Evolutionary conservation across 2,113 vertebrate genomes (phyloP).

Genomic region (Crotalus helleri): DNA sequence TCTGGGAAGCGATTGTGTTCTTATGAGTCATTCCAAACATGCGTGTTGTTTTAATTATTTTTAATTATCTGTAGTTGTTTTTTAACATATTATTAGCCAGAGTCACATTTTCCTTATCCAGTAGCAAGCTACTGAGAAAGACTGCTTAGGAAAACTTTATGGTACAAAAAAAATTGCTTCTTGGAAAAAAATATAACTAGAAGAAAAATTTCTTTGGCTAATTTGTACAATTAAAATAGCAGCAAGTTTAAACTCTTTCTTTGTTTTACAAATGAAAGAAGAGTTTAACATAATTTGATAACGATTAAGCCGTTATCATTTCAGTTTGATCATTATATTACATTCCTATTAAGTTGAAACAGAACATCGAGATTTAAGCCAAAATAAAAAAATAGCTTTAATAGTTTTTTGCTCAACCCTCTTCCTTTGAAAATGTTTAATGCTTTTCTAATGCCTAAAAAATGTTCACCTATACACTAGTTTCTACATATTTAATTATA

Average conservation of each 20-base stretch:
- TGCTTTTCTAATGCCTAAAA: not conserved
- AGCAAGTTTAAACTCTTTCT: not conserved
- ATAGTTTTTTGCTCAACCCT: not conserved
- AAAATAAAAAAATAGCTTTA: not conserved
- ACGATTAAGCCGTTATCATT: not conserved
- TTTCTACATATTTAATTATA: not conserved
- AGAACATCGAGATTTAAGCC: not conserved
- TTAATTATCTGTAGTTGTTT: not conserved
- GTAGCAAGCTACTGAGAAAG: not conserved
- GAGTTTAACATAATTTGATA: not conserved
- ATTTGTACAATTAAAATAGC: not conserved
- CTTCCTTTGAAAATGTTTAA: not conserved
- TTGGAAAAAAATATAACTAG: not conserved
- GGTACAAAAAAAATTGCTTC: not conserved
- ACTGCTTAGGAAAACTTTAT: not conserved
- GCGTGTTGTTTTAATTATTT: not conserved
- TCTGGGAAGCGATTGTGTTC: not conserved
- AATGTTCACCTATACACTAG: not conserved
- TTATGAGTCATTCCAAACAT: not conserved
- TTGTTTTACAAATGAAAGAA: not conserved
- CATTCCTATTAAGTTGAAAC: not conserved
- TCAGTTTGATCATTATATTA: not conserved
- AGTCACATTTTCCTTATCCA: not conserved
- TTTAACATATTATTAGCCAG: not conserved
- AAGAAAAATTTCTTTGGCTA: not conserved